phyloP scores from a whole-genome alignment of 2,888 invertebrate genomes.

The Portevinia maculata region DNA sequence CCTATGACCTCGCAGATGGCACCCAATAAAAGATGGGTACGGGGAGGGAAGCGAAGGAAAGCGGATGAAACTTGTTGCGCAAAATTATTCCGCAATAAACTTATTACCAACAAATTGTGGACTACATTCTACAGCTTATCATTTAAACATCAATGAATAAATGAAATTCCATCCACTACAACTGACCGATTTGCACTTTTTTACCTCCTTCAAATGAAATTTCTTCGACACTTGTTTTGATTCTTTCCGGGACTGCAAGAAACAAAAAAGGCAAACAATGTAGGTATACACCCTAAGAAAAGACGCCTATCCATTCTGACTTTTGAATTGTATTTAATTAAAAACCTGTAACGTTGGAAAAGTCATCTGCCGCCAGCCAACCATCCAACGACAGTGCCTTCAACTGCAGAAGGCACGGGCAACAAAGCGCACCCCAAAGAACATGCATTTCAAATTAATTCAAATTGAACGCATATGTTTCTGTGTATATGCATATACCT shows the following conservation, averaged over 20 bases:
- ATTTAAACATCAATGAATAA: background rate
- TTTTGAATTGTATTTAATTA: conserved; percentile 71
- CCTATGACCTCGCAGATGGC: no score
- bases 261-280: conserved; percentile 2
- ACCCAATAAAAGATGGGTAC: no score
- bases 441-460: conserved; percentile 69
- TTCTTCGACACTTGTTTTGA: conserved; percentile 36
- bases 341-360: conserved; percentile 66
- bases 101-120: no score
- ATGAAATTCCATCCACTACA: background rate
- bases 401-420: conserved; percentile 13
- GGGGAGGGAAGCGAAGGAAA: no score
- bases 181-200: background rate
- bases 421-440: conserved; percentile 31
- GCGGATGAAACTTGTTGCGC: no score
- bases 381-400: conserved; percentile 13
- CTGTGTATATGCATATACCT: conserved; percentile 9
- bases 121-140: background rate
- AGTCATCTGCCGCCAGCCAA: conserved; percentile 61
- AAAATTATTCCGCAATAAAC: no score
- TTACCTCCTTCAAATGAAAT: conserved; percentile 17
- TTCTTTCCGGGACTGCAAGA: conserved; percentile 6
- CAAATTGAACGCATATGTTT: conserved; percentile 53
- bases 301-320: conserved; percentile 39
- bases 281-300: conserved; percentile 32